Evolutionary conservation across 2,113 vertebrate species (phyloP).

Genomic region (Xenopus borealis): DNA sequence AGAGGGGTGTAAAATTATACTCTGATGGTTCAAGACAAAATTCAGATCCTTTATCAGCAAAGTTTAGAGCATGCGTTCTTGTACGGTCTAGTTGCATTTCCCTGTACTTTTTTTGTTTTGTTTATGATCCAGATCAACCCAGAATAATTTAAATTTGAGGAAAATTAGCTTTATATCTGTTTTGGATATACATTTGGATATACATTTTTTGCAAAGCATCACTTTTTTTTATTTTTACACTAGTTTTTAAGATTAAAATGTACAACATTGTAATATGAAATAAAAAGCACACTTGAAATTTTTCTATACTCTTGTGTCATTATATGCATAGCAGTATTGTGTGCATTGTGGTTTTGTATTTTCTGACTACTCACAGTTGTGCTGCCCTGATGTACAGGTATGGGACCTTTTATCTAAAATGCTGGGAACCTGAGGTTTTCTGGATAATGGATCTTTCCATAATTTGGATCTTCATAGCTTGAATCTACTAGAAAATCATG

Average conservation of each 20-base stretch:
- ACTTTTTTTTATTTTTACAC: slow-evolving; percentile 37
- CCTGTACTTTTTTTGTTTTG: background rate
- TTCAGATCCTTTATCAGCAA: background rate
- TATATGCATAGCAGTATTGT: too few species aligned
- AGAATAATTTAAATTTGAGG: slow-evolving; percentile 27
- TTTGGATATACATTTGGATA: slow-evolving; percentile 14
- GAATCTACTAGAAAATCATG: too few species aligned
- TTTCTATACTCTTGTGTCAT: slow-evolving; percentile 32
- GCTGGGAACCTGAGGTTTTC: too few species aligned
- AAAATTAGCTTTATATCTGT: slow-evolving; percentile 1
- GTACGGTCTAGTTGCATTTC: slow-evolving; percentile 26
- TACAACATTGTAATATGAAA: slow-evolving; percentile 44
- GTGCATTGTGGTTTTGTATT: too few species aligned
- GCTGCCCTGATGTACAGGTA: too few species aligned
- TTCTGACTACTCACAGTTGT: too few species aligned
- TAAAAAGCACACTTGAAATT: slow-evolving; percentile 47
- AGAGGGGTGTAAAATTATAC: slow-evolving; percentile 1
- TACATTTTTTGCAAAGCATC: slow-evolving; percentile 17
- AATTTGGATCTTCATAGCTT: too few species aligned
- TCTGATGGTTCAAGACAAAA: background rate
- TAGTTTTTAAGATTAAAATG: slow-evolving; percentile 33
- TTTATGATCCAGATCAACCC: background rate
- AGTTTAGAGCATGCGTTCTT: slow-evolving; percentile 1
- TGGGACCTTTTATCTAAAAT: too few species aligned
- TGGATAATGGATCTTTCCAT: too few species aligned